Evolutionary conservation across 1,140 invertebrate species (phyloP), one percentile per base, ranked within the genome.

Genomic region (Kradibia gibbosae): DNA sequence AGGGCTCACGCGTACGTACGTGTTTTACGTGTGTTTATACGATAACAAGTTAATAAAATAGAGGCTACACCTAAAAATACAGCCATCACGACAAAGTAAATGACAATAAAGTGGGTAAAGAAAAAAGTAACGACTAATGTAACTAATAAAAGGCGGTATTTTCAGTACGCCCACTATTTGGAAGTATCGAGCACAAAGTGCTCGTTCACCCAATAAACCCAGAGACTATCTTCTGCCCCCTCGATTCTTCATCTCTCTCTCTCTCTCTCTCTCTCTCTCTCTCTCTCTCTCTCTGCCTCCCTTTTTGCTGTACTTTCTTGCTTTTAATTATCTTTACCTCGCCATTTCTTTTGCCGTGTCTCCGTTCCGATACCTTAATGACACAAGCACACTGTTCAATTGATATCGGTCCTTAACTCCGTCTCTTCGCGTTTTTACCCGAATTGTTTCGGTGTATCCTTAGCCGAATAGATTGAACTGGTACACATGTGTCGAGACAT

Each of bases 211-310:
- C 45, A n/a, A 71, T 70, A 71, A 77, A 55, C 65, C 65, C 31
- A 17, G 31, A 53, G 77, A 50, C 73, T 75, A 78, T 55, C 77
- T 39, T 77, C 39, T 53, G 60, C 57, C 55, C 15, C 20, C 8
- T 39, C 28, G 1, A 28, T 15, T 34, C 57, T 62, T 55, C 36
- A 31, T 77, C 79, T 8, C 50, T 70, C 45, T 48, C 45, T 81
- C 67, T 28, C 57, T 20, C 45, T 34, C 42, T 48, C 42, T 53
- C 42, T 71, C 39, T 34, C 62, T 17, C 36, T 34, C 28, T 67
- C 57, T 55, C n/a, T 22, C 60, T 48, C 42, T 60, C 42, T 48
- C 62, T 20, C 25, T 39, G 20, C 57, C 60, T 70, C 42, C 11
- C 39, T 42, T 28, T 53, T 53, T 28, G 34, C 34, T 15, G 34